Evolutionary conservation across 2,113 vertebrate species (phyloP), one percentile per base, ranked within the genome.

Genomic region (Cyprinodon tularosa): DNA sequence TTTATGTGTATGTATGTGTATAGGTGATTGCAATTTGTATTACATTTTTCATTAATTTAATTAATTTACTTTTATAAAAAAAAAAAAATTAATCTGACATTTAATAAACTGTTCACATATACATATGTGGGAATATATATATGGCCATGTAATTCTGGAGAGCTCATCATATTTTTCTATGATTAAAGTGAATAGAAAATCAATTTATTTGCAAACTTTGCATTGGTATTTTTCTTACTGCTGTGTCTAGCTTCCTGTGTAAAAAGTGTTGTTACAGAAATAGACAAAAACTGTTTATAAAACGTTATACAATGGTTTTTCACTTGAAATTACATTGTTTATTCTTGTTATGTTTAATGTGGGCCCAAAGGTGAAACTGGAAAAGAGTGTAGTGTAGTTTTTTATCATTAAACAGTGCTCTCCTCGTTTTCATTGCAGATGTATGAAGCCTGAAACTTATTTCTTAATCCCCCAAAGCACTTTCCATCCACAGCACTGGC

Each of bases 401-500:
- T 29, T 44, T 12, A 57, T 40, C 29, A 37, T 11, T 13, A 22
- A 53, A 12, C 8, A 38, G 15, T 20, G 6, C 50, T 68, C 12
- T 59, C 53, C 53, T 70, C 53, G 13, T 60, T 70, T 39, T 60
- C 38, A 70, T n/a, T 44, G 53, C 71, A 42, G 62, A 65, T 64
- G 71, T n/a, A 65, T 74, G 37, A 13, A 42, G 37, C 29, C 37
- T 50, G n/a, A 29, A 22, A 36, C 57, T 53, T 48, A 65, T 15
- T 66, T 59, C 39, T 29, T 40, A 57, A 74, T 74, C 72, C 72
- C 72, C 72, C 66, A 38, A 40, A 66, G 72, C 1, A 29, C 29
- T 1, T 29, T 59, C 72, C 15, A 17, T 74, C 48, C 62, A 57
- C 38, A 39, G 13, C 62, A 74, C 38, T 14, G n/a, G 50, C 62